Evolutionary conservation across 2,888 invertebrate species (phyloP).

Genomic region (Shargacucullia verbasci): DNA sequence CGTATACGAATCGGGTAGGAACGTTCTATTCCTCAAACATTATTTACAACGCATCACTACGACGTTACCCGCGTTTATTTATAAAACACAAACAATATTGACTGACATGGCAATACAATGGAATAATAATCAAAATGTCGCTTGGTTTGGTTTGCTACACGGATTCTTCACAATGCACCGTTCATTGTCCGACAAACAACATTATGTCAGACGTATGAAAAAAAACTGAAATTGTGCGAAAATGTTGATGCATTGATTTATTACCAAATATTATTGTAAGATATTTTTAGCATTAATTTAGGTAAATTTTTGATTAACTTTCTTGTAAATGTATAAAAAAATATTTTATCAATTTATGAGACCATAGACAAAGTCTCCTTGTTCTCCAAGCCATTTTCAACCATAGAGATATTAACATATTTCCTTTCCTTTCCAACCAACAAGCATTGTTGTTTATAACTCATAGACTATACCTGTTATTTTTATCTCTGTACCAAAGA

Average conservation of each 20-base stretch:
- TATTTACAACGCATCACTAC: slow-evolving; percentile 63
- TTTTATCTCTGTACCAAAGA: no score
- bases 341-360: no score
- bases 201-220: slow-evolving; percentile 56
- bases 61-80: slow-evolving; percentile 67
- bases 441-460: no score
- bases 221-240: slow-evolving; percentile 43
- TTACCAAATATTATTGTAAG: background rate
- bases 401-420: no score
- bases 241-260: slow-evolving; percentile 7
- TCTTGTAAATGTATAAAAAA: no score
- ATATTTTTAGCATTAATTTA: no score
- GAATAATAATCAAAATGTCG: slow-evolving; percentile 86
- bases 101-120: slow-evolving; percentile 83
- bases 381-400: no score
- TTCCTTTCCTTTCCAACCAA: no score
- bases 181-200: slow-evolving; percentile 77
- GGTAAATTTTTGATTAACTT: no score
- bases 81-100: slow-evolving; percentile 73
- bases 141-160: slow-evolving; percentile 71
- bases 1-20: slow-evolving; percentile 69
- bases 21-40: slow-evolving; percentile 62
- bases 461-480: no score
- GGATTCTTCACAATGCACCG: slow-evolving; percentile 74
- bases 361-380: no score